Evolutionary conservation across 2,113 vertebrate species (phyloP).

Genomic region (Oreochromis aureus): DNA sequence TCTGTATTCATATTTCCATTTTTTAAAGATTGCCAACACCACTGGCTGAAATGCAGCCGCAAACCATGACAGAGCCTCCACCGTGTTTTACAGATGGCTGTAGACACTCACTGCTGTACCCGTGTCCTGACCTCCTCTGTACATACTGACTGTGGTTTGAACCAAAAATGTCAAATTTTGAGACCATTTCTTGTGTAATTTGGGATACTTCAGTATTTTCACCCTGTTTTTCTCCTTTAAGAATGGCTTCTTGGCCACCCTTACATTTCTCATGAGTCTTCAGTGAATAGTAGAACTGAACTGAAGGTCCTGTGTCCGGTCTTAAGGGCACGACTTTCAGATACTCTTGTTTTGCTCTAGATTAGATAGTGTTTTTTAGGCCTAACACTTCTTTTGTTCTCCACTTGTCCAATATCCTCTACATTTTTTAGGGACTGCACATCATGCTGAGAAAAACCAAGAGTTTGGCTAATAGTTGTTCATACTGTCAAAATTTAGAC

Average conservation of each 20-base stretch:
- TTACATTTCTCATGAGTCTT: not conserved
- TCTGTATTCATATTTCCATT: not conserved
- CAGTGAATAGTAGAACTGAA: not conserved
- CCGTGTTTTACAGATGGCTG: not conserved
- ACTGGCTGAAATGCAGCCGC: rapidly evolving
- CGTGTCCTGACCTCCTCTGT: not conserved
- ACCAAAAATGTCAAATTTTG: not conserved
- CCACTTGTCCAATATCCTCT: not conserved
- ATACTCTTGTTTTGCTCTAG: not conserved
- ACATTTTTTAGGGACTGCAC: not conserved
- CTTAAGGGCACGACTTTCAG: not conserved
- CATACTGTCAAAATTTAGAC: not conserved
- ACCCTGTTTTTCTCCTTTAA: not conserved
- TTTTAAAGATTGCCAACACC: not conserved
- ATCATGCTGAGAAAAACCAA: not conserved
- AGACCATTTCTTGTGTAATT: not conserved
- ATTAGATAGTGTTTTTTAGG: not conserved
- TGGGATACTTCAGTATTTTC: not conserved
- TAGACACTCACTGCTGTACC: not conserved
- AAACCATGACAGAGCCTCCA: not conserved
- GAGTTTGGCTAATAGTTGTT: not conserved
- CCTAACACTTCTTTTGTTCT: not conserved
- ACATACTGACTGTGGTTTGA: not conserved
- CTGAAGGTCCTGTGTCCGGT: not conserved
- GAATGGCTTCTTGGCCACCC: not conserved